Base-by-base conservation (phyloP, 2,113 vertebrate species). In the Cynoglossus semilaevis region DNA sequence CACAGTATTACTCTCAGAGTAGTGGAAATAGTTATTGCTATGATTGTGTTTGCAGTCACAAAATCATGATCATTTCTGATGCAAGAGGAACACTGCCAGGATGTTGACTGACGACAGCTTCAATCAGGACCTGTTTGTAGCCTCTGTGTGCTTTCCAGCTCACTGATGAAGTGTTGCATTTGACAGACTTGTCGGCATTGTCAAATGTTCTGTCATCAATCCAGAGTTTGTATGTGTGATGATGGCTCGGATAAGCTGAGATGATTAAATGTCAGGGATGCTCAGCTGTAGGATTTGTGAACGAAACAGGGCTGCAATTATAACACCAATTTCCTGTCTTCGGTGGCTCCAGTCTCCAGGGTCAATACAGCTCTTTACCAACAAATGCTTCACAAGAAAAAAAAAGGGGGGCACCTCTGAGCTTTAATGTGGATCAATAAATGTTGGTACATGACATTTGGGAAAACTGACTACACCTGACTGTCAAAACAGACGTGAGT, bases 51-150 rank as follows among this genome's bases (percentile, higher is more conserved):
- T 50, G 67, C 61, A 63, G 47, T 52, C 38, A 34, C 9, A 10
- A 11, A 15, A 68, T 71, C 16, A 48, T 60, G 18, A 41, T 47
- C 34, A 60, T 51, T 53, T 36, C 41, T 45, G 42, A 18, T 38
- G 38, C 58, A 10, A 22, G n/a, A 15, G 43, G 63, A 38, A 34
- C 45, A 35, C 51, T 66, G 50, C 29, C 62, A 60, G 6, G 29
- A 34, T 13, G 13, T 13, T 15, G 48, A 74, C 14, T 65, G 69
- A 64, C 19, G 18, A 59, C 58, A 65, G 12, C 52, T 70, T 78
- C 67, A 76, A 72, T 86, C 77, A 76, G 47, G 36, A 51, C 43
- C 60, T 58, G 22, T 75, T 73, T 46, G 47, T 15, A 18, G 58
- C 64, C 51, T 72, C 59, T 76, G 51, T 68, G 54, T 56, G 60